Percentiles rank a stretch among this genome's conserved stretches.
phyloP scores from a whole-genome alignment of 1,140 invertebrate genomes.

The Anastatus disparis region DNA sequence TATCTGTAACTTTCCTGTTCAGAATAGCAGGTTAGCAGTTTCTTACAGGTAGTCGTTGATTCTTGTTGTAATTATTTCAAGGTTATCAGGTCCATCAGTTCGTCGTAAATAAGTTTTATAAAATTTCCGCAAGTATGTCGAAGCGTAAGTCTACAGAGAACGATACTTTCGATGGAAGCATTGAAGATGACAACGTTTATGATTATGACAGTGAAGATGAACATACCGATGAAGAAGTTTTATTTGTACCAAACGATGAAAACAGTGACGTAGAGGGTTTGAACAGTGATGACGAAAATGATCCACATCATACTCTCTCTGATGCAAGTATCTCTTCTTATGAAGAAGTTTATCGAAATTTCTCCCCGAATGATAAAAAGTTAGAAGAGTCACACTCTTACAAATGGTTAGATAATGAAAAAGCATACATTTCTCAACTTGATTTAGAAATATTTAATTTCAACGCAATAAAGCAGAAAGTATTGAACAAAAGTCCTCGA shows the following conservation, averaged over 20 bases:
- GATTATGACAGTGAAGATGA: slow-evolving; percentile 17
- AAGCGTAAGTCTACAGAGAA: too few species aligned
- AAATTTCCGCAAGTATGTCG: too few species aligned
- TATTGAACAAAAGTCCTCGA: slow-evolving; percentile 28
- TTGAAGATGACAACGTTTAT: background rate
- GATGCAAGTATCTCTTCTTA: too few species aligned
- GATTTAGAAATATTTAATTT: slow-evolving; percentile 18
- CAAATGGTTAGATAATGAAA: slow-evolving; percentile 32
- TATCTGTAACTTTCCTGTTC: too few species aligned
- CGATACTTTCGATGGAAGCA: background rate
- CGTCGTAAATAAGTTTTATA: too few species aligned
- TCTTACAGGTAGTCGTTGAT: too few species aligned
- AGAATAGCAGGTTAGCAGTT: too few species aligned
- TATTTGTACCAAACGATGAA: background rate
- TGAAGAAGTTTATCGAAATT: slow-evolving; percentile 29
- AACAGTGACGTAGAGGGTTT: background rate
- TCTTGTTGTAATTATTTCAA: too few species aligned
- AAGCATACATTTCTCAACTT: slow-evolving; percentile 16
- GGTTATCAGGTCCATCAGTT: too few species aligned
- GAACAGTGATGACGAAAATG: slow-evolving; percentile 18
- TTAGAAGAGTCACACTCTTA: slow-evolving; percentile 37
- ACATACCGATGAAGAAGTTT: too few species aligned
- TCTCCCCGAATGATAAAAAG: slow-evolving; percentile 33
- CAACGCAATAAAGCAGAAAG: slow-evolving; percentile 11
- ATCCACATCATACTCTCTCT: slow-evolving; percentile 14